A percentile compares a stretch with the other conserved stretches of the same genome.
phyloP scores from a whole-genome alignment of 2,113 vertebrate genomes.

The Plecturocebus donacophilus region DNA sequence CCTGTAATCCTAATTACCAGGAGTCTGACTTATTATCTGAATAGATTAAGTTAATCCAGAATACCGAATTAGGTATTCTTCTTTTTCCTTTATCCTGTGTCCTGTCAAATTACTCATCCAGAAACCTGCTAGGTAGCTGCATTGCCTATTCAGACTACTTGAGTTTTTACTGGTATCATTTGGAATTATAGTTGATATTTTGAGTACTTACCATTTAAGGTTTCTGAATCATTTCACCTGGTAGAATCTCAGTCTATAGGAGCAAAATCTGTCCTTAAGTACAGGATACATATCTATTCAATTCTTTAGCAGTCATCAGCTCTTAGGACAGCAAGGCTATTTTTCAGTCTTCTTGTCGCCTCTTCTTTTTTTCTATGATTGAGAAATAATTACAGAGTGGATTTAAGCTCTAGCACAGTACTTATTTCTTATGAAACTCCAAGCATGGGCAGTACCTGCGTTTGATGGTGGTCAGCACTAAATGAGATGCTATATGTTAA shows the following conservation, averaged over 20 bases:
- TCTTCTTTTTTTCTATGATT: background rate
- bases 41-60: background rate
- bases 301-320: background rate
- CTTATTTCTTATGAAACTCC: background rate
- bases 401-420: background rate
- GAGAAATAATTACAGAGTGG: background rate
- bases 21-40: background rate
- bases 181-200: conserved; percentile 1
- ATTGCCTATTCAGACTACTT: background rate
- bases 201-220: background rate
- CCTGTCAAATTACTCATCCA: background rate
- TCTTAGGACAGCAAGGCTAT: background rate
- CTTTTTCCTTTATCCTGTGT: background rate
- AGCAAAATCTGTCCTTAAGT: background rate
- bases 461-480: background rate
- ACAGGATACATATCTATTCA: background rate
- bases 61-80: background rate
- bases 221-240: background rate
- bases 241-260: background rate
- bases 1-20: too few species aligned
- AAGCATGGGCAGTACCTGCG: background rate
- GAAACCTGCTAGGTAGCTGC: background rate
- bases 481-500: background rate
- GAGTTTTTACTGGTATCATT: background rate
- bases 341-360: background rate